phyloP scores from a whole-genome alignment of 2,888 invertebrate species.

The Dynastes hyllus region DNA sequence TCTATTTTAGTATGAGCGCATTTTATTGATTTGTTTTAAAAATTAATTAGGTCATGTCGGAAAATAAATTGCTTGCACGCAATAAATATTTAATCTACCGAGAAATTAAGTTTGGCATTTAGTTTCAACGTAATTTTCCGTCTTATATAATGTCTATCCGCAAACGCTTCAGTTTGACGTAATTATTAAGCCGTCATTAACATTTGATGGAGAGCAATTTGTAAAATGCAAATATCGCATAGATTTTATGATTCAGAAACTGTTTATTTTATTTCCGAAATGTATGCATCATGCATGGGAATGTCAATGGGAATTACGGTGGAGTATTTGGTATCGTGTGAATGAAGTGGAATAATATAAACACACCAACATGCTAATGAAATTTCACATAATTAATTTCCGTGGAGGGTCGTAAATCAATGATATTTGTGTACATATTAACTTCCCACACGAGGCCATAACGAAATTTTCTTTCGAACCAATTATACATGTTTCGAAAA shows the following conservation, averaged over 20 bases:
- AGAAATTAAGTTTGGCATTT: background rate
- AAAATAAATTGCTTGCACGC: background rate
- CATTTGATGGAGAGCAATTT: too few species aligned
- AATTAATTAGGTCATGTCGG: conserved; percentile 2
- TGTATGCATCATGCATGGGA: too few species aligned
- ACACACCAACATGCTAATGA: background rate
- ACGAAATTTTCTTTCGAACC: background rate
- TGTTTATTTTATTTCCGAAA: too few species aligned
- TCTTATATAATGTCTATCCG: too few species aligned
- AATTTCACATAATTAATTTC: conserved; percentile 9
- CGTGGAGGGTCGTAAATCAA: conserved; percentile 6
- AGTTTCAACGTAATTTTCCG: too few species aligned
- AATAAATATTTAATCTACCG: background rate
- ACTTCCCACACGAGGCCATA: background rate
- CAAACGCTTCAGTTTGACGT: too few species aligned
- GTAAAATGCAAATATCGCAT: too few species aligned
- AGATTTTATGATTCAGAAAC: too few species aligned
- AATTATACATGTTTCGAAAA: conserved; percentile 16
- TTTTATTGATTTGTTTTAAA: too few species aligned
- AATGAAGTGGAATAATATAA: background rate
- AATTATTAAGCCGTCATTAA: too few species aligned
- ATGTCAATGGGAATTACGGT: too few species aligned
- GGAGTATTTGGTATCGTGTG: background rate
- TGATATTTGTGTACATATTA: conserved; percentile 16
- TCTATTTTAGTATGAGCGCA: too few species aligned